Evolutionary conservation across 2,888 invertebrate species (phyloP).

Genomic region (Lottia gigantea): DNA sequence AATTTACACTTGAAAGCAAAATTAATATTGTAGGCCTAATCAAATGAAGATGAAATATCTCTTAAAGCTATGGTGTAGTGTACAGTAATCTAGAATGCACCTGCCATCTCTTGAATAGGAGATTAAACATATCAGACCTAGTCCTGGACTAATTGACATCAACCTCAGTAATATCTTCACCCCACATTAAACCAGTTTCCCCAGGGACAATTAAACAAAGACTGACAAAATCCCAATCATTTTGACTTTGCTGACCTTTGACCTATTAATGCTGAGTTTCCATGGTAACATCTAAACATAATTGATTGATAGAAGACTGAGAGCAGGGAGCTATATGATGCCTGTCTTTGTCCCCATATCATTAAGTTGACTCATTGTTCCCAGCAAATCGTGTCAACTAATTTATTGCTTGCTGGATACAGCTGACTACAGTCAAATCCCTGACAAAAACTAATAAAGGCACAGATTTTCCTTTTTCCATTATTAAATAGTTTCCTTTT

Average conservation of each 20-base stretch:
- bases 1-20: no score
- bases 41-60: no score
- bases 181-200: background rate
- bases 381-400: background rate
- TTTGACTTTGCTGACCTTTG: background rate
- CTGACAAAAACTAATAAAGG: background rate
- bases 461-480: background rate
- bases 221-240: background rate
- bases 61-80: no score
- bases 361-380: slow-evolving; percentile 6
- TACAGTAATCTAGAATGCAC: no score
- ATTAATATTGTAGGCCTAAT: no score
- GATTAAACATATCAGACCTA: no score
- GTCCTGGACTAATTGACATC: no score
- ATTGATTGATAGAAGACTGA: slow-evolving; percentile 1
- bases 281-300: slow-evolving; percentile 6
- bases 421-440: background rate
- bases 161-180: no score
- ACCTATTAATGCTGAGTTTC: background rate
- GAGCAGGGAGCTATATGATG: background rate
- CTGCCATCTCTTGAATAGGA: no score
- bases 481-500: background rate
- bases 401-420: background rate
- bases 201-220: background rate
- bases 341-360: background rate